Base-by-base conservation (phyloP, 1,140 invertebrate species). In the Heliconius hewitsoni region DNA sequence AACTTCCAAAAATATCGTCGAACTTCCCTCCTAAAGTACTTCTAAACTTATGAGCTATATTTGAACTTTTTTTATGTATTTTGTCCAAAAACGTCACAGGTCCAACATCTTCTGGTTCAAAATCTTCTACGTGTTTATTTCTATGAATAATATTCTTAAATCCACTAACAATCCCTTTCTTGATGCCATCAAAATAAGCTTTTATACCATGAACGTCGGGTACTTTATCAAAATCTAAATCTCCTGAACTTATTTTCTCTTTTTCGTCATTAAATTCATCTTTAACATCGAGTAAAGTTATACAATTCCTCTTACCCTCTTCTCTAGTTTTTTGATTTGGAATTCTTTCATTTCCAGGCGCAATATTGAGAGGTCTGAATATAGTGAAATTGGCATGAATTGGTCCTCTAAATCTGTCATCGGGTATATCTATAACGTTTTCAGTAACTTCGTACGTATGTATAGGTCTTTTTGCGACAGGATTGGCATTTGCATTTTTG, bases 361-460 rank as follows among this genome's bases (percentile, higher is more conserved):
- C 85, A 34, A 80, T 83, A 39, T 90, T 90, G 11, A 84, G 71
- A 57, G 85, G 84, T 79, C 30, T 78, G 3, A 50, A 30, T 19
- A 86, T 74, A 18, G 85, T 85, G 46, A 85, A 91, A 52, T 90
- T 89, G 37, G 83, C 19, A 8, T 87, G 23, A 6, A 90, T 83
- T 18, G 89, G 86, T 34, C 86, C 86, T 9, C 39, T 19, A 50
- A 82, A 85, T n/a, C 83, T 81, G 16, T 81, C 77, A 72, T 91
- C 86, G 16, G 88, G 88, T 39, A 90, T 81, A 74, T 92, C 90
- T 1, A 82, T 80, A 8, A 92, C 78, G 1, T 83, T 78, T 84
- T 92, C 90, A 50, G 88, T 90, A 2, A 92, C 87, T 87, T 90
- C 82, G 42, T 92, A 92, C 6, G 52, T 82, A 27, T 83, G 23